Evolutionary conservation across 2,113 vertebrate species (phyloP).

Genomic region (Caranx ignobilis): DNA sequence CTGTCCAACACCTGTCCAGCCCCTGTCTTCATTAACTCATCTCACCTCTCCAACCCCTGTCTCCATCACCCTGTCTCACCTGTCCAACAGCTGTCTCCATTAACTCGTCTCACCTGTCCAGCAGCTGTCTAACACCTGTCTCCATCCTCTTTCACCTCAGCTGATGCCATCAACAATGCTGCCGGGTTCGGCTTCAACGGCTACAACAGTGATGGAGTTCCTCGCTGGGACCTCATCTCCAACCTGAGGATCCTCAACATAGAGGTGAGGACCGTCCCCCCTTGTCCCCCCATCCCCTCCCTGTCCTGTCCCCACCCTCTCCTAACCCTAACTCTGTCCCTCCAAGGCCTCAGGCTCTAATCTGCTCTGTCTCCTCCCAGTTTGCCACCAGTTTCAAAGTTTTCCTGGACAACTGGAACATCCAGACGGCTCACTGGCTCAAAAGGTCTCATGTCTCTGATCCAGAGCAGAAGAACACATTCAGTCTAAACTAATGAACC

Average conservation of each 20-base stretch:
- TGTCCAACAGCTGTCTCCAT: background rate
- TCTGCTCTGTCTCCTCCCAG: conserved; percentile 80
- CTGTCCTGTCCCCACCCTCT: too few relatives aligned
- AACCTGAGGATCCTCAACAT: conserved; percentile 94
- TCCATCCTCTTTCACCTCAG: conserved; percentile 68
- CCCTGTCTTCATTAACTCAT: background rate
- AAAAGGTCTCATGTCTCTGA: conserved; percentile 85
- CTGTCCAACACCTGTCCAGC: background rate
- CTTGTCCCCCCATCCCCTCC: too few relatives aligned
- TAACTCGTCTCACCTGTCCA: background rate
- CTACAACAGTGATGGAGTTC: conserved; percentile 87
- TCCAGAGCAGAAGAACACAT: too few relatives aligned
- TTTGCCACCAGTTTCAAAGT: conserved; percentile 96
- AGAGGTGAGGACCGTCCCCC: conserved; percentile 79
- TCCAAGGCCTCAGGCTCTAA: background rate
- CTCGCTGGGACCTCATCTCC: conserved; percentile 93
- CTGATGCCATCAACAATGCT: conserved; percentile 96
- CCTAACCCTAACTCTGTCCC: too few relatives aligned
- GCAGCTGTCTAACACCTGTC: background rate
- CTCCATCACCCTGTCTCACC: background rate
- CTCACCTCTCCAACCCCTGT: background rate
- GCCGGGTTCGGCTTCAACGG: conserved; percentile 96
- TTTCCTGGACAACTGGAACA: conserved; percentile 98
- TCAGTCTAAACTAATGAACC: background rate
- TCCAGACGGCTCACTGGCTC: conserved; percentile 96